Percentiles rank a stretch among this genome's conserved stretches.
phyloP scores from a whole-genome alignment of 1,140 invertebrate species.

The Sminthurides bifidus region DNA sequence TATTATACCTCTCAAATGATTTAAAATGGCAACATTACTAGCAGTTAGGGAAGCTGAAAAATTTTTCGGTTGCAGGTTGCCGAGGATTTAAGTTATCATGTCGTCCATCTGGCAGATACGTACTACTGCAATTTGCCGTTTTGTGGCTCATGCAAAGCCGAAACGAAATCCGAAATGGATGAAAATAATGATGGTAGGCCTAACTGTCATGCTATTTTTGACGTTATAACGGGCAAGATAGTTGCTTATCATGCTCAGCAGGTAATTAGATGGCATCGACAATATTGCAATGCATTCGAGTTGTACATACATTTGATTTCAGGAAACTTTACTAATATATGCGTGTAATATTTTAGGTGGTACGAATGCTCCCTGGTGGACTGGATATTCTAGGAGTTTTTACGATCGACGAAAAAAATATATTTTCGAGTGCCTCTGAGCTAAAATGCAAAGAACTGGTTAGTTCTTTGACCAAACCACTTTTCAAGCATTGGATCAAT shows the following conservation, averaged over 20 bases:
- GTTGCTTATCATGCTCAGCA: conserved; percentile 39
- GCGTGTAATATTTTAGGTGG: conserved; percentile 44
- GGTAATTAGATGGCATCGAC: no score
- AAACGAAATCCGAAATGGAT: background rate
- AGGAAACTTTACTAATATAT: background rate
- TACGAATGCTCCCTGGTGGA: conserved; percentile 68
- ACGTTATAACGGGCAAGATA: conserved; percentile 24
- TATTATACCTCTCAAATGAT: conserved; percentile 8
- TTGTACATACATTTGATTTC: background rate
- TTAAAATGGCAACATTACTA: background rate
- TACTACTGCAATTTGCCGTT: conserved; percentile 34
- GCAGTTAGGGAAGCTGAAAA: no score
- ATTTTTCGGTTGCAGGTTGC: conserved; percentile 14
- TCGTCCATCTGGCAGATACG: conserved; percentile 19
- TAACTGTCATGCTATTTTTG: background rate
- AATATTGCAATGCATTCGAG: background rate
- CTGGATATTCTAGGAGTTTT: conserved; percentile 57
- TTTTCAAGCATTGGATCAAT: conserved; percentile 39
- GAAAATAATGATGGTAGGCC: background rate
- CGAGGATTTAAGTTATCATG: conserved; percentile 14
- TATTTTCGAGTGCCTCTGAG: conserved; percentile 40
- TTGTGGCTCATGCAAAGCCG: conserved; percentile 3
- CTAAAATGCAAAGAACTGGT: conserved; percentile 46
- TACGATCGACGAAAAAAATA: conserved; percentile 49
- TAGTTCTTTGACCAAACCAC: conserved; percentile 43